These are phyloP conservation scores for Sardina pilchardus DNA, from an alignment of 2,113 vertebrate species.

Conservation along the genomic window DNA sequence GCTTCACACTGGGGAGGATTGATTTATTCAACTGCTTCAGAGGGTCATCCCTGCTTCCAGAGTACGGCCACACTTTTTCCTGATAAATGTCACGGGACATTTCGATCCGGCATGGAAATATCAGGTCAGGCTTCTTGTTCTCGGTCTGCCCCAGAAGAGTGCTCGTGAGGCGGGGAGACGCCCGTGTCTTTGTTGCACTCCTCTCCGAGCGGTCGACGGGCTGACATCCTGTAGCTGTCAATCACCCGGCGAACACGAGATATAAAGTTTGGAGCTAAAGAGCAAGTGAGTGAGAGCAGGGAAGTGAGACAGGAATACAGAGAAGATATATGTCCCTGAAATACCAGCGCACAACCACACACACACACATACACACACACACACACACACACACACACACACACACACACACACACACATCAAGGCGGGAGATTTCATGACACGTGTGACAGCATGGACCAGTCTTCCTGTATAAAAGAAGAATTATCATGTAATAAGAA, in stretches of 20 bases:
- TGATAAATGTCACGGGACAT: background rate
- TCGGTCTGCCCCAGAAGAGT: background rate
- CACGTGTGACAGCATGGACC: background rate
- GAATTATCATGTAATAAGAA: background rate
- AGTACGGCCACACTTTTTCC: background rate
- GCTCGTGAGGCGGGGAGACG: background rate
- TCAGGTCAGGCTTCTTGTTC: background rate
- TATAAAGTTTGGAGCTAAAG: background rate
- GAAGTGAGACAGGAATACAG: background rate
- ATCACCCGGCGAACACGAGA: background rate
- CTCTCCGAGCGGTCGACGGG: background rate
- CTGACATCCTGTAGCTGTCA: background rate
- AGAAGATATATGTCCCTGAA: background rate
- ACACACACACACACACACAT: background rate
- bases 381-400: no score
- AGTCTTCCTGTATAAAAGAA: background rate
- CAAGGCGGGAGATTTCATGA: background rate
- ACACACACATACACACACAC: no score
- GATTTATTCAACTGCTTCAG: background rate
- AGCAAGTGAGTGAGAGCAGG: background rate
- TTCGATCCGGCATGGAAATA: background rate
- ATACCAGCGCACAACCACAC: background rate
- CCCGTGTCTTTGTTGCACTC: background rate
- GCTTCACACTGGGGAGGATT: background rate
- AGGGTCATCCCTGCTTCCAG: background rate